Evolutionary conservation across 2,113 vertebrate genomes (phyloP).

Genomic region (Hiodon tergisus): DNA sequence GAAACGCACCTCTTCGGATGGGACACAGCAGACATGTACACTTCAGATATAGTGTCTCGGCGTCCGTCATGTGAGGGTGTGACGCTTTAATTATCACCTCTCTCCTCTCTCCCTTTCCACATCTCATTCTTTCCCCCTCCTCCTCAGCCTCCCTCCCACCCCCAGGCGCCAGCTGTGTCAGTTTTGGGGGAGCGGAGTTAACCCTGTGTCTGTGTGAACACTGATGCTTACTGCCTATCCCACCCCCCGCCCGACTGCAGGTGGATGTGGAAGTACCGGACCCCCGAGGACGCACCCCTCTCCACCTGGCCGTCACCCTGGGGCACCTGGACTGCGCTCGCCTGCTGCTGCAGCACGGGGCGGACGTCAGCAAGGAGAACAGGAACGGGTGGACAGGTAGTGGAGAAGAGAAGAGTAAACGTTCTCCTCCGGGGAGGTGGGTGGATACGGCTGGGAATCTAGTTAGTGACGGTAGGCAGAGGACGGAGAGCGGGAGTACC

Average conservation of each 20-base stretch:
- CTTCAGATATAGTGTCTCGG: slow-evolving; percentile 21
- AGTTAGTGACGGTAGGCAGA: neutral
- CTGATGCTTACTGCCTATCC: neutral
- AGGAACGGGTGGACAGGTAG: slow-evolving; percentile 93
- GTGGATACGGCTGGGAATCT: neutral
- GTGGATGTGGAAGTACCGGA: slow-evolving; percentile 81
- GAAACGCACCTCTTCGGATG: no score
- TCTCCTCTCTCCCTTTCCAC: neutral
- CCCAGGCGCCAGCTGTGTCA: neutral
- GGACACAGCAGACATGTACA: slow-evolving; percentile 14
- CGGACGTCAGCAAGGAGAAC: slow-evolving; percentile 90
- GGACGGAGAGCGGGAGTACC: neutral
- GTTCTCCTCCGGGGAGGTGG: neutral
- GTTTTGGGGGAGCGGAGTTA: no score
- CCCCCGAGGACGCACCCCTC: slow-evolving; percentile 86
- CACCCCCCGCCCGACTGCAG: slow-evolving; percentile 46
- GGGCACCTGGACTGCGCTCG: slow-evolving; percentile 85
- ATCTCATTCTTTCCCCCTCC: neutral
- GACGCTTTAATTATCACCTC: slow-evolving; percentile 30
- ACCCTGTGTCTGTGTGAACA: no score
- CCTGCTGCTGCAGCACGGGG: slow-evolving; percentile 81
- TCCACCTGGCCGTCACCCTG: slow-evolving; percentile 90
- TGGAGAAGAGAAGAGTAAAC: slow-evolving; percentile 23
- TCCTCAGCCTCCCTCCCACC: neutral
- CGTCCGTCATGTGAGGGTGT: slow-evolving; percentile 25